Percentiles rank a stretch among this genome's conserved stretches.
These are phyloP conservation scores for Drosophila greeni DNA, from an alignment of 2,888 invertebrate genomes.

Conservation along the genomic window DNA sequence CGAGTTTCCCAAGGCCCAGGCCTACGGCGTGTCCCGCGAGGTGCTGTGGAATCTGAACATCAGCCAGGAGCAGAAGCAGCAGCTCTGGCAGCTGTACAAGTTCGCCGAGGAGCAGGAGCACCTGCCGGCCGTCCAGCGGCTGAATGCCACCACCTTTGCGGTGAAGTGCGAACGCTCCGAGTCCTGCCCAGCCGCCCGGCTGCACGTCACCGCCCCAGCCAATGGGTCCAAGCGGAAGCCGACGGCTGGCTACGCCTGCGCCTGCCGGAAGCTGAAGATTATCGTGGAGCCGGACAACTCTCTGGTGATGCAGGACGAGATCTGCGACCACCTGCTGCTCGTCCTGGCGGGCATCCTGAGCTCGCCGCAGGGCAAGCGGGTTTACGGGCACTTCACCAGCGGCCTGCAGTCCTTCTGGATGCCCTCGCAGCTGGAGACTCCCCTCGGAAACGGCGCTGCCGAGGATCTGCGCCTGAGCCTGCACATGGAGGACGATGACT, in stretches of 20 bases:
- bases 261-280: slow-evolving; percentile 77
- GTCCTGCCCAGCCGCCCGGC: slow-evolving; percentile 73
- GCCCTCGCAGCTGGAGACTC: slow-evolving; percentile 65
- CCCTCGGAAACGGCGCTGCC: slow-evolving; percentile 55
- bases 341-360: slow-evolving; percentile 76
- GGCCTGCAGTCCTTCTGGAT: slow-evolving; percentile 75
- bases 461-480: slow-evolving; percentile 53
- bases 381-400: slow-evolving; percentile 73
- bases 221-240: slow-evolving; percentile 62
- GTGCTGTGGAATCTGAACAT: slow-evolving; percentile 76
- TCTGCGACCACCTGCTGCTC: slow-evolving; percentile 77
- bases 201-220: slow-evolving; percentile 73
- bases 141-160: slow-evolving; percentile 74
- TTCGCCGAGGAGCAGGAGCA: slow-evolving; percentile 59
- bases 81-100: slow-evolving; percentile 75
- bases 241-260: slow-evolving; percentile 66
- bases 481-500: slow-evolving; percentile 54
- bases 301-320: slow-evolving; percentile 75
- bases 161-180: slow-evolving; percentile 74
- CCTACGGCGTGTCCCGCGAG: slow-evolving; percentile 67
- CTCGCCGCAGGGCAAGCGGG: slow-evolving; percentile 60
- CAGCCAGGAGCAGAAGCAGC: slow-evolving; percentile 67
- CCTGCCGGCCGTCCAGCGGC: slow-evolving; percentile 74
- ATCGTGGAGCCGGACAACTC: slow-evolving; percentile 77
- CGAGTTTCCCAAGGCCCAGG: slow-evolving; percentile 62